Evolutionary conservation across 1,140 invertebrate species (phyloP).

Genomic region (Drosophila chauvacae): DNA sequence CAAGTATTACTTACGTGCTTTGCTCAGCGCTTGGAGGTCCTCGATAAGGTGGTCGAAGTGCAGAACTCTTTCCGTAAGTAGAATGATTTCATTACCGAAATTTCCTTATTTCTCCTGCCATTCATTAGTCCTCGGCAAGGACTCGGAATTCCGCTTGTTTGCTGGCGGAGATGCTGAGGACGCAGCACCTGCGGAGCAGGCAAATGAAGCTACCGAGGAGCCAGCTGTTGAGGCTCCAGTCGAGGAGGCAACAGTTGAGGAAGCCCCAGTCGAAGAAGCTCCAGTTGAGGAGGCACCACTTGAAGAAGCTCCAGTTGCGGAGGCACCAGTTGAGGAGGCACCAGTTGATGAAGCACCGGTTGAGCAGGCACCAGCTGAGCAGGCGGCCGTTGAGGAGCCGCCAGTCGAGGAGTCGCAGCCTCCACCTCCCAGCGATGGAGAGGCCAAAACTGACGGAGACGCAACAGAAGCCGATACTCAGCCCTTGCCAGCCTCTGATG

Average conservation of each 20-base stretch:
- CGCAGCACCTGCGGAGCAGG: constrained; percentile 1
- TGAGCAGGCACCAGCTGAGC: constrained; percentile 19
- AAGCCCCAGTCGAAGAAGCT: background rate
- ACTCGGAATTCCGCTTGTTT: constrained; percentile 43
- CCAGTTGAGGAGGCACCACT: background rate
- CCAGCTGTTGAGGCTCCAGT: background rate
- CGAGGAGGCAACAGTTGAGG: background rate
- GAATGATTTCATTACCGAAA: too few relatives aligned
- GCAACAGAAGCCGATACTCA: background rate
- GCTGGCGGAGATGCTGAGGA: constrained; percentile 61
- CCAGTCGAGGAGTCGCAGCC: constrained; percentile 25
- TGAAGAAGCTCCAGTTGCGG: constrained; percentile 28
- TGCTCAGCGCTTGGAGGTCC: constrained; percentile 86
- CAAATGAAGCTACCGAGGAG: constrained; percentile 1
- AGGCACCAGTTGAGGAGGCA: background rate
- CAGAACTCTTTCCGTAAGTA: constrained; percentile 64
- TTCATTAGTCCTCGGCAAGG: constrained; percentile 26
- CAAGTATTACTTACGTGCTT: constrained; percentile 90
- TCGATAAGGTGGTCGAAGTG: constrained; percentile 61
- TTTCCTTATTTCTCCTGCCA: too few relatives aligned
- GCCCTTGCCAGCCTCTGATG: too few relatives aligned
- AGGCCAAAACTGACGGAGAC: background rate
- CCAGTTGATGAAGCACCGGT: background rate
- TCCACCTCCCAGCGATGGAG: constrained; percentile 4
- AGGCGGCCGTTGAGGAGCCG: constrained; percentile 2